Percentiles rank a stretch among this genome's conserved stretches.
phyloP scores from a whole-genome alignment of 2,888 invertebrate species.

The Epinotia demarniana region DNA sequence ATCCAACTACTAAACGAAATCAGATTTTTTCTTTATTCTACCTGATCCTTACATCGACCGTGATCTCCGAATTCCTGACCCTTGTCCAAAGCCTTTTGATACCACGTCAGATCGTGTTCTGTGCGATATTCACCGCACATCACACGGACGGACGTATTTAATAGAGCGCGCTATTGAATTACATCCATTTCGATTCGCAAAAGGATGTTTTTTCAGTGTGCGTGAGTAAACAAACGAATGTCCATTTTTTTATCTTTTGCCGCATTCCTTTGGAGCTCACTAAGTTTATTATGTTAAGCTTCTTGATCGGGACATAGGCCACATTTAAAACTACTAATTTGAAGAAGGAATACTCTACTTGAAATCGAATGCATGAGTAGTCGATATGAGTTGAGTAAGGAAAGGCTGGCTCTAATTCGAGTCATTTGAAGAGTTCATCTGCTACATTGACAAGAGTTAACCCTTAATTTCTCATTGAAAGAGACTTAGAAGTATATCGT shows the following conservation, averaged over 20 bases:
- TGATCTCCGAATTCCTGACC: constrained; percentile 73
- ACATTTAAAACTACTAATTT: background rate
- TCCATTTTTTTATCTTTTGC: constrained; percentile 23
- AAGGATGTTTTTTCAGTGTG: constrained; percentile 48
- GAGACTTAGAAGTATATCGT: too few relatives aligned
- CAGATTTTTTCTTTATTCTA: constrained; percentile 73
- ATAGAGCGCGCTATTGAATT: constrained; percentile 68
- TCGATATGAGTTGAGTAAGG: background rate
- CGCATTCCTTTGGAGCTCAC: constrained; percentile 9
- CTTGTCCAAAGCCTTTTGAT: constrained; percentile 83
- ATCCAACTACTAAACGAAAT: constrained; percentile 58
- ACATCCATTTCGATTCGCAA: constrained; percentile 61
- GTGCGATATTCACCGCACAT: constrained; percentile 66
- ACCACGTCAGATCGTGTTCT: constrained; percentile 63
- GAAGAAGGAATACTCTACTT: background rate
- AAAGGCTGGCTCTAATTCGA: background rate
- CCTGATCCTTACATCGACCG: constrained; percentile 74
- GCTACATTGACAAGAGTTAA: background rate
- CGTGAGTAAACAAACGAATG: constrained; percentile 41
- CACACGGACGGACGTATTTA: constrained; percentile 68
- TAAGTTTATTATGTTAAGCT: background rate
- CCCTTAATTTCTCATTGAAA: background rate
- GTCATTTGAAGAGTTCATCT: background rate
- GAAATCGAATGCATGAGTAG: background rate
- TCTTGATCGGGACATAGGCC: too few relatives aligned